Base-by-base conservation (phyloP, 2,113 vertebrate genomes). In the Catharus minimus region DNA sequence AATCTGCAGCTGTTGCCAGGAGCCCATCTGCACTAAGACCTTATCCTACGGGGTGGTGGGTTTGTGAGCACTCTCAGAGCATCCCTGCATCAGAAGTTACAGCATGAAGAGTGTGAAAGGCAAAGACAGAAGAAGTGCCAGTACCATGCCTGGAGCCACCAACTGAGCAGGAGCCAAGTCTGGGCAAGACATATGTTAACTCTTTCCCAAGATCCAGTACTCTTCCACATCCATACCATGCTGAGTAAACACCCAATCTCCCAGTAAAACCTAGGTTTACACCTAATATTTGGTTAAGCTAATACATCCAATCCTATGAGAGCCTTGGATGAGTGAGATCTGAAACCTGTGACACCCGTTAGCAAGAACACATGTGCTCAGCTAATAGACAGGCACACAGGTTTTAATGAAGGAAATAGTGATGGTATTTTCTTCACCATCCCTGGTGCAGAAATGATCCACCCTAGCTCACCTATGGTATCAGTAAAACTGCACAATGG, bases 341-440 rank as follows among this genome's bases (percentile, higher is more conserved):
- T 0, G 0, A 76, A 85, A 73, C 47, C 28, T 58, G 38, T 1
- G 1, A 22, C 39, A 30, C 52, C 44, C 52, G 8, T 32, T 50
- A 87, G 39, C 30, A 77, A 56, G 41, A 60, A 26, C 1, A 5
- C 10, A 27, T 7, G 3, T 20, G 83, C 38, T 15, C 32, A 75
- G 20, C 26, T 78, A 72, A 75, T 0, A 24, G 46, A 32, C 52
- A 81, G 2, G 60, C 15, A 41, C 28, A 8, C 33, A 67, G 30
- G 36, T n/a, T 60, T 64, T 41, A 74, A 38, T 10, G 21, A 56
- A 85, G 21, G 16, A 86, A 83, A 60, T 30, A 64, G 9, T 20
- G 21, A 12, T 1, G 1, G 13, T 33, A 61, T 30, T 77, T 10
- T 81, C 44, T 60, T 74, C n/a, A 77, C 36, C n/a, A 74, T 21